Percentiles rank a stretch among this genome's conserved stretches.
phyloP scores from a whole-genome alignment of 2,113 vertebrate species.

The Mungos mungo region DNA sequence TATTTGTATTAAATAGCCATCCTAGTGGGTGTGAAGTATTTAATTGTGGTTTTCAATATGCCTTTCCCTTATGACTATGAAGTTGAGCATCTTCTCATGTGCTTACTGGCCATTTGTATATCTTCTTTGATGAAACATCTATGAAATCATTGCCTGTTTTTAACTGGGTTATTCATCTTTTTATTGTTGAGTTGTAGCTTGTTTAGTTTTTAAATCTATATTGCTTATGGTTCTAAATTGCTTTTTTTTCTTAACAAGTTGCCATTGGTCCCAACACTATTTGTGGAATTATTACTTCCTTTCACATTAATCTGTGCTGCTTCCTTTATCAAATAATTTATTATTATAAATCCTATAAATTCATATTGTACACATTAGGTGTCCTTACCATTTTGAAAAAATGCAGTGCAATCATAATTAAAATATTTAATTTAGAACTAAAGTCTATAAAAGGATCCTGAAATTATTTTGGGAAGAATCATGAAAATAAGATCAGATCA shows the following conservation, averaged over 20 bases:
- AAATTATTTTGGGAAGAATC: not conserved
- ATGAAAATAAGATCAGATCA: not conserved
- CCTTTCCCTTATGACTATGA: not conserved
- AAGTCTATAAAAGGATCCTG: not conserved
- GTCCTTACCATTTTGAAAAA: not conserved
- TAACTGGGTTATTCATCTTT: not conserved
- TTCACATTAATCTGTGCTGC: not conserved
- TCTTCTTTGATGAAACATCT: not conserved
- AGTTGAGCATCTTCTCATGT: not conserved
- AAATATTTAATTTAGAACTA: not conserved
- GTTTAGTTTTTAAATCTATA: not conserved
- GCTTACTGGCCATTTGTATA: not conserved
- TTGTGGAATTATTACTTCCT: not conserved
- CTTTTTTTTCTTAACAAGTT: not conserved
- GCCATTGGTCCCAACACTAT: not conserved
- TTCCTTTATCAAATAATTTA: constrained; percentile 28
- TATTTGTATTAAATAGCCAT: not conserved
- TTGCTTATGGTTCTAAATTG: not conserved
- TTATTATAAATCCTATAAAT: not conserved
- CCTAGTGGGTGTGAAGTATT: not conserved
- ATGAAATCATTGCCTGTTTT: constrained; percentile 15
- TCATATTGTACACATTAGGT: not conserved
- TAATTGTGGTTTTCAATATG: not conserved
- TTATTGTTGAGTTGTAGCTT: not conserved
- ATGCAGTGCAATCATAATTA: not conserved